phyloP scores from a whole-genome alignment of 53 echinoderm and acorn worm species.

The Echinometra lucunter region DNA sequence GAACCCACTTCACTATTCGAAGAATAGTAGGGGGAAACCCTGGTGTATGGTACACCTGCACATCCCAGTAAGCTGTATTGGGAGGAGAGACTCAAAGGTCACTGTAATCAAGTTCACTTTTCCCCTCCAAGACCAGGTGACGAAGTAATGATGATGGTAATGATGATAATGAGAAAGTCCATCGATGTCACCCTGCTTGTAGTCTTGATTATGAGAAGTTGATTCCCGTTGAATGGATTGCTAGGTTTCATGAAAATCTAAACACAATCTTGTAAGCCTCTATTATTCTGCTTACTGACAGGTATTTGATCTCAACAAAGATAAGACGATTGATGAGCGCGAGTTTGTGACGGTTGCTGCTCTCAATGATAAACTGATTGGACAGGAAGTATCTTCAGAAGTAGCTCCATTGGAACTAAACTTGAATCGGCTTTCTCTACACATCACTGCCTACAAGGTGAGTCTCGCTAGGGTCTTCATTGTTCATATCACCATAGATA shows the following conservation, averaged over 20 bases:
- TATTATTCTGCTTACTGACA: constrained; percentile 10
- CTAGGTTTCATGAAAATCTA: not conserved
- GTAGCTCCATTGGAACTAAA: constrained; percentile 78
- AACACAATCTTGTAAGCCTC: not conserved
- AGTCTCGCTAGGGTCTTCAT: not conserved
- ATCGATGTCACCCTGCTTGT: no score
- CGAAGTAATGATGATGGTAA: no score
- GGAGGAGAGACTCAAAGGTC: no score
- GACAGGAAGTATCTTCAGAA: constrained; percentile 77
- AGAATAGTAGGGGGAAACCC: no score
- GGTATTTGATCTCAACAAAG: constrained; percentile 97
- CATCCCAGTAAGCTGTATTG: no score
- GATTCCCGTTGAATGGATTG: not conserved
- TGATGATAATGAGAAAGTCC: no score
- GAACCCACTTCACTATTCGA: no score
- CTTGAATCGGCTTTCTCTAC: constrained; percentile 75
- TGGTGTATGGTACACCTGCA: no score
- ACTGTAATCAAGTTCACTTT: no score
- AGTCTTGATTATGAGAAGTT: no score
- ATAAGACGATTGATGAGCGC: constrained; percentile 91
- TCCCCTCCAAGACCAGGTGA: no score
- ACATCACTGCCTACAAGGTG: constrained; percentile 85
- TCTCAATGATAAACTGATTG: constrained; percentile 91
- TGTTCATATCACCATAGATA: no score
- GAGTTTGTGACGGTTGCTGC: constrained; percentile 96